phyloP scores from a whole-genome alignment of 2,888 invertebrate genomes.

The Drosophila leonis region DNA sequence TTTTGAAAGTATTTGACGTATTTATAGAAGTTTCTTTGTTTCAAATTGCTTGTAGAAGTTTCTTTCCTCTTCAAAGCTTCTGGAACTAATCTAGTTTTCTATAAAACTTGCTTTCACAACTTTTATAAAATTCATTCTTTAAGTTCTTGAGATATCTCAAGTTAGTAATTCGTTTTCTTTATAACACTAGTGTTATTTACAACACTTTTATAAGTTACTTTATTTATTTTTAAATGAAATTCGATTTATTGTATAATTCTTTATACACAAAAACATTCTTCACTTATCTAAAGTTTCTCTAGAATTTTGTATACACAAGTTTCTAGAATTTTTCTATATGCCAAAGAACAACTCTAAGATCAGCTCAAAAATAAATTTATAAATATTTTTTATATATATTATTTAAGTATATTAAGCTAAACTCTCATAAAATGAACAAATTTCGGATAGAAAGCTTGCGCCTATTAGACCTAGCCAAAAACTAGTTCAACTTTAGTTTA shows the following conservation, averaged over 20 bases:
- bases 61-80: not conserved
- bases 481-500: not conserved
- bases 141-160: no score
- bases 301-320: not conserved
- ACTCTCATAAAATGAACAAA: not conserved
- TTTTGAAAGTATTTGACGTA: no score
- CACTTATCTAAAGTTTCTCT: not conserved
- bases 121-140: not conserved
- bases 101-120: not conserved
- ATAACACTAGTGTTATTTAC: no score
- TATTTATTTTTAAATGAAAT: no score
- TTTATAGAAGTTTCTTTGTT: not conserved
- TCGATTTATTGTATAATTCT: no score
- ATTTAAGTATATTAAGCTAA: no score
- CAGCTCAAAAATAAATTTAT: not conserved
- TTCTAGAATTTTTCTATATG: no score
- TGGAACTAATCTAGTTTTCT: not conserved
- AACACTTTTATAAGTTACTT: no score
- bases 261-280: no score
- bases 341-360: not conserved
- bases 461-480: not conserved
- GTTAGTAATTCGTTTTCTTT: no score
- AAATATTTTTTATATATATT: no score
- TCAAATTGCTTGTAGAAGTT: not conserved
- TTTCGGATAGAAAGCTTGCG: not conserved